Base-by-base conservation (phyloP, 1,140 invertebrate genomes). In the Neodiprion pinetum region DNA sequence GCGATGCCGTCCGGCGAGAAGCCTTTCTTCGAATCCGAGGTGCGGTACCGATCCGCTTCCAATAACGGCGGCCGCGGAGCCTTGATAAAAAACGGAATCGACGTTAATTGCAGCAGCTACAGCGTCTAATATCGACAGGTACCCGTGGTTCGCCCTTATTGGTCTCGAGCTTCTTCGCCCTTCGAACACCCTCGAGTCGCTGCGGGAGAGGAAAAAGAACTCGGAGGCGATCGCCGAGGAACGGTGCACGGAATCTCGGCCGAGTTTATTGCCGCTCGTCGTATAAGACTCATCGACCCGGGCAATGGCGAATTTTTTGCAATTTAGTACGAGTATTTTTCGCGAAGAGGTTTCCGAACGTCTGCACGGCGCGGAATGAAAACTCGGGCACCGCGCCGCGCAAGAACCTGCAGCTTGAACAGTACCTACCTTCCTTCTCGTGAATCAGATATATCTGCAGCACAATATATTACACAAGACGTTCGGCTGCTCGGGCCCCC, bases 371-470 rank as follows among this genome's bases (percentile, higher is more conserved):
- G 28, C 28, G 28, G 28, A 40, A 40, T 40, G 28, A 40, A 40
- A 40, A 40, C 28, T 40, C 28, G 28, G 28, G 28, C 28, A 40
- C 28, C 28, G 28, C 28, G 5, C 28, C 28, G 28, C 28, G 28
- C 28, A 40, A 40, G 28, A 40, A 40, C 28, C 28, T 40, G 28
- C 28, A 40, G 28, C 28, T 40, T 5, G 28, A 40, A 40, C 28
- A 40, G 28, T 40, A 40, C 5, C 28, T 9, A 78, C 49, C 78
- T 79, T 87, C 86, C 80, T 84, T 82, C 82, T 87, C 84, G 82
- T 87, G 85, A 85, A 88, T 88, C 86, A 88, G 87, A 88, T 88
- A 87, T 86, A 87, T 87, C 85, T 84, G 81, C 82, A 85, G 80
- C 82, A 87, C 84, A 86, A 88, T 88, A 88, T 88, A 88, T 88